A percentile compares a stretch with the other conserved stretches of the same genome.
phyloP scores from a whole-genome alignment of 2,113 vertebrate species.

The Cavia porcellus region DNA sequence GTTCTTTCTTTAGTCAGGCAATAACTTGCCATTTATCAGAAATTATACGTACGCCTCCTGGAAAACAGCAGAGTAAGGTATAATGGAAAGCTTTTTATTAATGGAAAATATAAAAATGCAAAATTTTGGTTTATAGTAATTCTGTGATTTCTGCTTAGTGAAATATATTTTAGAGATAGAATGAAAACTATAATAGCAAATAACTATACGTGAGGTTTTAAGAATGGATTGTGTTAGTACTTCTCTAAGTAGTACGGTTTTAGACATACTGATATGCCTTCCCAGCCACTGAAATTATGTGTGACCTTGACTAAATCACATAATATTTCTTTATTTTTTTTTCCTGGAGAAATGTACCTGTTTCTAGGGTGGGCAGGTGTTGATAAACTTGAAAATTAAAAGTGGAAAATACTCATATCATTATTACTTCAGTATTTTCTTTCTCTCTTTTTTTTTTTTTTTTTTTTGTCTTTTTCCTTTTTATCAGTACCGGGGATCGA shows the following conservation, averaged over 20 bases:
- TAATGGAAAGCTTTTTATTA: not conserved
- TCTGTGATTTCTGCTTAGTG: not conserved
- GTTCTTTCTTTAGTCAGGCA: not conserved
- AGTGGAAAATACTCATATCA: constrained; percentile 48
- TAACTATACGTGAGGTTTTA: not conserved
- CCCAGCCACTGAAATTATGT: constrained; percentile 24
- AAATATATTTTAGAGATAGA: not conserved
- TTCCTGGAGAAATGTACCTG: not conserved
- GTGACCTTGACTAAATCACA: constrained; percentile 55
- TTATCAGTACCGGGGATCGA: too few species aligned
- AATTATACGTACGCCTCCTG: not conserved
- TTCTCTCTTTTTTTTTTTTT: too few species aligned
- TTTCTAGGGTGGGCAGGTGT: not conserved
- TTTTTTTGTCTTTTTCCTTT: too few species aligned
- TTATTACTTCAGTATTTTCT: not conserved
- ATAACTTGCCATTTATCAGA: constrained; percentile 14
- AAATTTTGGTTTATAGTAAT: constrained; percentile 3
- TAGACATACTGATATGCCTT: not conserved
- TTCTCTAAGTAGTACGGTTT: constrained; percentile 27
- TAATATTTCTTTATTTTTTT: not conserved
- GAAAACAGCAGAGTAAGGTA: not conserved
- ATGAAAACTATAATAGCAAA: not conserved
- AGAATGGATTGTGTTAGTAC: not conserved
- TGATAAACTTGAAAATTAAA: constrained; percentile 61
- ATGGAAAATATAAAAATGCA: not conserved